Percentiles rank a stretch among this genome's conserved stretches.
Conservation (phyloP, 2,113 vertebrate species). For the Sander lucioperca region DNA sequence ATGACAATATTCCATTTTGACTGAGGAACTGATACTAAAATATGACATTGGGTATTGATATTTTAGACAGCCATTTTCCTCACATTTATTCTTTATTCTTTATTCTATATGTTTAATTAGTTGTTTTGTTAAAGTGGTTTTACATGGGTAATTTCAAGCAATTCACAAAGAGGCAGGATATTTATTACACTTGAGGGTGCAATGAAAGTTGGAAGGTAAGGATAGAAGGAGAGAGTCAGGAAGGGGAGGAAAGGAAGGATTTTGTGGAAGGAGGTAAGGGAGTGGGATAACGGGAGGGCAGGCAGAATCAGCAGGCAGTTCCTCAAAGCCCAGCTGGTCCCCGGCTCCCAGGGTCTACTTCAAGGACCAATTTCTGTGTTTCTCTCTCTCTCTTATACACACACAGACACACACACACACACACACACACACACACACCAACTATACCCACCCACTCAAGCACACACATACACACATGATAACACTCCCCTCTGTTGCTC, state of each 20-base stretch:
- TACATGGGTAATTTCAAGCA: background rate
- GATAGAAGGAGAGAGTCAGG: background rate
- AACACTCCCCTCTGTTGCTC: conserved; percentile 65
- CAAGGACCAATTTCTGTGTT: conserved; percentile 51
- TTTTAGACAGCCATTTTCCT: background rate
- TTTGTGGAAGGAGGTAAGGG: conserved; percentile 34
- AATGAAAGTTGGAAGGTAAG: conserved; percentile 16
- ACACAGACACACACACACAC: background rate
- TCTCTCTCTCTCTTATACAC: background rate
- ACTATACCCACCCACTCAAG: conserved; percentile 36
- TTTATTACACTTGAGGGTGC: background rate
- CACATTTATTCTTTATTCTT: background rate
- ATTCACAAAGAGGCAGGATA: background rate
- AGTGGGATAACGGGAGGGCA: conserved; percentile 54
- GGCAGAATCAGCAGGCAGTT: conserved; percentile 64
- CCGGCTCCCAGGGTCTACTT: conserved; percentile 61
- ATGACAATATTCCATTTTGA: background rate
- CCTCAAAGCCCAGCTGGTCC: conserved; percentile 77
- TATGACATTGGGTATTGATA: background rate
- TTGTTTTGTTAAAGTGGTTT: background rate
- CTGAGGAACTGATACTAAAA: background rate
- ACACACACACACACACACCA: conserved; percentile 8
- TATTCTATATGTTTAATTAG: too few relatives aligned
- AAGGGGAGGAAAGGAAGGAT: conserved; percentile 14
- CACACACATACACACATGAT: conserved; percentile 38